Conservation (phyloP, 2,888 invertebrate species). For the Platycheirus albimanus region DNA sequence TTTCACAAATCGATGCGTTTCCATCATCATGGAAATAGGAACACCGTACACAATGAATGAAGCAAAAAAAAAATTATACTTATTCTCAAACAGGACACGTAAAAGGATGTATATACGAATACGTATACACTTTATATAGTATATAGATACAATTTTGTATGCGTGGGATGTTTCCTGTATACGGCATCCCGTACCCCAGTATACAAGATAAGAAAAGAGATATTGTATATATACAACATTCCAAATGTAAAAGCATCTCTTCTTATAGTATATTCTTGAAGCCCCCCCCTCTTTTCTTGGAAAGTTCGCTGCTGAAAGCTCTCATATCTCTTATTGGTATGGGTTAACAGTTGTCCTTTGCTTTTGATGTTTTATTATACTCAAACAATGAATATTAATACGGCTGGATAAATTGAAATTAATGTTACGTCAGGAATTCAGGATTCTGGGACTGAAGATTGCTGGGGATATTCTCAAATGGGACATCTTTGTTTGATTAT, state of each 20-base stretch:
- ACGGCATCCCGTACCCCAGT: too few species aligned
- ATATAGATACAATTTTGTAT: too few species aligned
- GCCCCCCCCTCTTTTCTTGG: not conserved
- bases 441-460: too few species aligned
- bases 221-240: too few species aligned
- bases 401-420: conserved; percentile 22
- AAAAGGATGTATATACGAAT: conserved; percentile 6
- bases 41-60: too few species aligned
- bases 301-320: conserved; percentile 17
- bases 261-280: too few species aligned
- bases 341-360: too few species aligned
- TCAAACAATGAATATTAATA: conserved; percentile 36
- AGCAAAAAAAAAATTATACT: conserved; percentile 8
- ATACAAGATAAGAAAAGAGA: too few species aligned
- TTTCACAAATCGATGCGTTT: conserved; percentile 4
- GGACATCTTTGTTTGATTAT: conserved; percentile 19
- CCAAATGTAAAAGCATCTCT: too few species aligned
- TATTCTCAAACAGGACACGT: not conserved
- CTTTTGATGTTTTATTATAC: conserved; percentile 20
- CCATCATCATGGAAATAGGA: too few species aligned
- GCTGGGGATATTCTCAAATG: conserved; percentile 22
- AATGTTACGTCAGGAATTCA: not conserved
- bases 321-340: too few species aligned
- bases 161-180: too few species aligned
- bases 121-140: rapidly evolving